Evolutionary conservation across 2,113 vertebrate genomes (phyloP).

Genomic region (Myiagra hebetior): DNA sequence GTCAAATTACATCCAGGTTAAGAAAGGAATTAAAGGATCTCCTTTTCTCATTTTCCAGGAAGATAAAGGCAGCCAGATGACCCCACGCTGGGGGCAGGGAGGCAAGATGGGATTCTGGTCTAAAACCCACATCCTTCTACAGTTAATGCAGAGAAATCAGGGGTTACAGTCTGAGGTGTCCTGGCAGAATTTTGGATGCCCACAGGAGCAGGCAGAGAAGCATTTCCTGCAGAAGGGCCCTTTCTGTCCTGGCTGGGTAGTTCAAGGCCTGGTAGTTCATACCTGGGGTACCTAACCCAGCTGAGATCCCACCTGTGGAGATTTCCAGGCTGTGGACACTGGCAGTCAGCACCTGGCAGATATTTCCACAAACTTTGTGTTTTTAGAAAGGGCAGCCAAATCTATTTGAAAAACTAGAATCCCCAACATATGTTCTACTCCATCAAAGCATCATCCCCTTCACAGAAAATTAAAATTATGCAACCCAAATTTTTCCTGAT

Average conservation of each 20-base stretch:
- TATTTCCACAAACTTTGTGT: neutral
- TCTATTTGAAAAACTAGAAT: neutral
- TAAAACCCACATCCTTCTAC: neutral
- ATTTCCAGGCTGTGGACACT: neutral
- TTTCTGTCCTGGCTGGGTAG: neutral
- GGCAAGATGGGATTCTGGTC: neutral
- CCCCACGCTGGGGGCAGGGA: rapidly evolving
- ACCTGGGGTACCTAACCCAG: neutral
- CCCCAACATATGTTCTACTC: neutral
- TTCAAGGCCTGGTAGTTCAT: neutral
- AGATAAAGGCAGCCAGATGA: neutral
- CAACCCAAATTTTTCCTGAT: neutral
- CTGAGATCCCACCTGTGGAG: neutral
- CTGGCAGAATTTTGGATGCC: neutral
- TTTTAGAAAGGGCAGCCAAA: neutral
- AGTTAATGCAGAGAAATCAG: neutral
- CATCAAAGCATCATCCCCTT: neutral
- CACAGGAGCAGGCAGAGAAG: neutral
- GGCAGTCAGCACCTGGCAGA: neutral
- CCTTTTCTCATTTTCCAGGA: neutral
- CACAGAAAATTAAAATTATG: neutral
- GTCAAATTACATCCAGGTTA: neutral
- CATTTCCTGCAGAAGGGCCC: neutral
- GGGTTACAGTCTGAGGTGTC: neutral
- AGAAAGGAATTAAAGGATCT: neutral